Conservation (phyloP, 2,888 invertebrate species). For the Erebia epiphron region DNA sequence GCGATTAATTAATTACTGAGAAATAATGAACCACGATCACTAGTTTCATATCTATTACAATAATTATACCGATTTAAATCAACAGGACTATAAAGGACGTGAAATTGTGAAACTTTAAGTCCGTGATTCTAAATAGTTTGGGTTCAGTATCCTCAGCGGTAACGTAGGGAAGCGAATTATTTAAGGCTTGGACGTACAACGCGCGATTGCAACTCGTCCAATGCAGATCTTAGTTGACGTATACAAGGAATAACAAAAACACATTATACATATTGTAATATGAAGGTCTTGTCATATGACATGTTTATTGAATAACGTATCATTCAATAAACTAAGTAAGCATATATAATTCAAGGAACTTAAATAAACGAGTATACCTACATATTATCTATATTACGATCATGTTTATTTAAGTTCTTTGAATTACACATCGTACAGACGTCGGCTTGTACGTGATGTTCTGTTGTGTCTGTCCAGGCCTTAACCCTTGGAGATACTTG, state of each 20-base stretch:
- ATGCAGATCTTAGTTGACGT: too few species aligned
- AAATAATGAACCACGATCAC: constrained; percentile 31
- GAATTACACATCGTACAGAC: background rate
- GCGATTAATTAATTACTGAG: constrained; percentile 27
- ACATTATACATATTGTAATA: too few species aligned
- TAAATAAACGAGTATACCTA: too few species aligned
- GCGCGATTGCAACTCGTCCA: background rate
- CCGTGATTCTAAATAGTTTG: background rate
- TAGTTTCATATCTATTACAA: background rate
- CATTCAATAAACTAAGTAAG: too few species aligned
- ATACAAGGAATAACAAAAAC: too few species aligned
- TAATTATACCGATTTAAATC: background rate
- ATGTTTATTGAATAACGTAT: too few species aligned
- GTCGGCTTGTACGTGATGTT: background rate
- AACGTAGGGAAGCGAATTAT: background rate
- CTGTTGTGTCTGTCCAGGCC: background rate
- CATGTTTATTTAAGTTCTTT: background rate
- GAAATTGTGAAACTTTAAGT: background rate
- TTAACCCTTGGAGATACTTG: background rate
- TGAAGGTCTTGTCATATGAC: too few species aligned
- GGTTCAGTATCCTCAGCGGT: constrained; percentile 10
- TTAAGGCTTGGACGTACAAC: background rate
- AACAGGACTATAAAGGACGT: background rate
- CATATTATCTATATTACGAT: too few species aligned
- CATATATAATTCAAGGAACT: too few species aligned